Conservation (phyloP, 2,113 vertebrate species). For the Eira barbara region DNA sequence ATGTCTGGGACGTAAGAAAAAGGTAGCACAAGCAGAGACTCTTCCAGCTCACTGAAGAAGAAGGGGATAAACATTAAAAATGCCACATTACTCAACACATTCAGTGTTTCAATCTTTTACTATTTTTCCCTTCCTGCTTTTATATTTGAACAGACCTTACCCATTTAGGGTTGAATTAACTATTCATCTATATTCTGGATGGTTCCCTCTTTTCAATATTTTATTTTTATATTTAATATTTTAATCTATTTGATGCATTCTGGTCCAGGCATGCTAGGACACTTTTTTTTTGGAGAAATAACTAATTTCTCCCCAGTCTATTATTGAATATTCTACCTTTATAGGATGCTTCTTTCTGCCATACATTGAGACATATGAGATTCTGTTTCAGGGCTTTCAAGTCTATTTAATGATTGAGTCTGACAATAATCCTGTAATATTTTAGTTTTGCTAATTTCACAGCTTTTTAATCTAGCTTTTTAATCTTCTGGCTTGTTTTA, state of each 20-base stretch:
- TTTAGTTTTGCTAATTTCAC: not conserved
- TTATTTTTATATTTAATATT: not conserved
- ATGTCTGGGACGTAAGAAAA: slow-evolving; percentile 94
- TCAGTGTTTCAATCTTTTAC: not conserved
- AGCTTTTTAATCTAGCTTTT: not conserved
- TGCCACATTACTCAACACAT: not conserved
- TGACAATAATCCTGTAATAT: not conserved
- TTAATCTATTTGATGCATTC: not conserved
- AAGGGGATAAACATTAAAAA: not conserved
- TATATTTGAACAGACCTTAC: not conserved
- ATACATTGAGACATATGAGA: not conserved
- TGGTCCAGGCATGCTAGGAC: not conserved
- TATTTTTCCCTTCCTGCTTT: not conserved
- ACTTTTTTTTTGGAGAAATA: not conserved
- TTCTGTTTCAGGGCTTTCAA: not conserved
- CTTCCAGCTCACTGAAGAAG: slow-evolving; percentile 91
- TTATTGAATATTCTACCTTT: not conserved
- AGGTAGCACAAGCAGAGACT: slow-evolving; percentile 94
- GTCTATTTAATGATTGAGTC: not conserved
- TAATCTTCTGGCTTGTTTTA: not conserved
- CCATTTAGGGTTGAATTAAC: not conserved
- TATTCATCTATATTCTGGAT: not conserved
- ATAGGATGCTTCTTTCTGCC: not conserved
- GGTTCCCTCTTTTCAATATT: not conserved
- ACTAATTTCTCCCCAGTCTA: not conserved